phyloP scores from a whole-genome alignment of 2,888 invertebrate species.

The Yponomeuta sedellus region DNA sequence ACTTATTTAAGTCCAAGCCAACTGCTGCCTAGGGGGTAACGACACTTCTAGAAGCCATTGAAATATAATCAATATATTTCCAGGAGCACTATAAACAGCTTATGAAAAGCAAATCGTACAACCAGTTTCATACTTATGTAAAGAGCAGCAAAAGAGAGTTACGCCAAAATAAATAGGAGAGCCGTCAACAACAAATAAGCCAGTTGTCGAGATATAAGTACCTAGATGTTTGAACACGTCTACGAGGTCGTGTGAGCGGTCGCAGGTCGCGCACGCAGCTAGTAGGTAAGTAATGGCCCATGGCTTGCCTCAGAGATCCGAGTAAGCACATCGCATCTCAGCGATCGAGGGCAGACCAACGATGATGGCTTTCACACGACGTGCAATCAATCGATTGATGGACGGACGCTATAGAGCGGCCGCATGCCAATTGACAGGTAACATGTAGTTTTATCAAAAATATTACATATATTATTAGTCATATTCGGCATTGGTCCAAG shows the following conservation, averaged over 20 bases:
- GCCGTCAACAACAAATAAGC: constrained; percentile 16
- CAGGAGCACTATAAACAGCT: neutral
- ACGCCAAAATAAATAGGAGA: constrained; percentile 11
- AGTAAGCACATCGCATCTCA: constrained; percentile 2
- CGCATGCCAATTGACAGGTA: constrained; percentile 35
- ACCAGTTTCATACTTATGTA: neutral
- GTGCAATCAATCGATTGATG: constrained; percentile 33
- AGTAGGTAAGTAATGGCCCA: constrained; percentile 16
- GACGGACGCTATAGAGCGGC: constrained; percentile 29
- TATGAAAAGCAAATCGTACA: neutral
- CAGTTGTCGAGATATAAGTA: constrained; percentile 12
- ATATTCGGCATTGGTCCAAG: neutral
- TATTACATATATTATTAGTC: neutral
- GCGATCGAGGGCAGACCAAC: neutral
- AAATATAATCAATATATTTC: neutral
- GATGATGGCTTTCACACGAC: constrained; percentile 29
- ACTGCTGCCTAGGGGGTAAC: neutral
- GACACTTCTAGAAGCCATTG: neutral
- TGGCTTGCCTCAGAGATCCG: neutral
- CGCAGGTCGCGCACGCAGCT: constrained; percentile 15
- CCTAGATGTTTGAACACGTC: constrained; percentile 16
- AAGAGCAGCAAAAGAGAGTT: neutral
- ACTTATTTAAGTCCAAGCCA: neutral
- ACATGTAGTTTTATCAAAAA: constrained; percentile 47
- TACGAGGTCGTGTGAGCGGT: constrained; percentile 28